Evolutionary conservation across 2,797 vertebrate genomes (phyloP), one percentile per base, ranked within the genome.

Genomic region (Telmatherina bonti): DNA sequence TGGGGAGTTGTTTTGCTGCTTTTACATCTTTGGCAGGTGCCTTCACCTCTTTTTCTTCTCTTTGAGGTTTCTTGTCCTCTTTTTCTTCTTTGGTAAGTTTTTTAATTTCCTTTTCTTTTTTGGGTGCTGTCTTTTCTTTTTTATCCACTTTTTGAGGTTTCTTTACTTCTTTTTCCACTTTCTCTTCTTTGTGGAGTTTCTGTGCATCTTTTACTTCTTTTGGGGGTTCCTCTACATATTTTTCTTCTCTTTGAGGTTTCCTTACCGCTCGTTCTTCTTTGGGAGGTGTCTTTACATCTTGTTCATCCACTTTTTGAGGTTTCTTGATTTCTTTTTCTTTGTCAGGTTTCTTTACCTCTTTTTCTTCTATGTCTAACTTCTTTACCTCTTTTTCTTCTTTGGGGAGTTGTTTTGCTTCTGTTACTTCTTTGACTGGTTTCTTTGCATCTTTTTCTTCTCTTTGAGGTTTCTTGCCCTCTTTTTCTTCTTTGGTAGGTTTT

Each of bases 21-120:
- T n/a, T n/a, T n/a, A n/a, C n/a, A n/a, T n/a, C 51, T 82, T 76
- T 82, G 4, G 11, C 3, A 16, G 43, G 22, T 30, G 52, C 67
- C 22, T 59, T 56, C 2, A 9, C 29, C n/a, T 67, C 54, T 57
- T 29, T 58, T 4, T 59, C 16, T 52, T 74, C 54, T 64, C 62
- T 58, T 0, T 13, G 4, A 2, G 10, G 43, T 47, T 41, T 62
- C 29, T 47, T 63, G 2, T 3, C 30, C 16, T 53, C 38, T 58
- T 52, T 41, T 24, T 74, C 29, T 7, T 55, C 65, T 52, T 66
- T 64, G 0, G 4, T 2, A 7, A 27, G 30, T 27, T 68, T 53
- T 18, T 57, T 62, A 0, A 35, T 31, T 24, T 71, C 62, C 60
- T 18, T 33, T 5, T 36, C 60, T 36, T 72, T 41, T 67, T 74